Evolutionary conservation across 1,140 invertebrate species (phyloP), one percentile per base, ranked within the genome.

Genomic region (Choristoneura fumiferana): DNA sequence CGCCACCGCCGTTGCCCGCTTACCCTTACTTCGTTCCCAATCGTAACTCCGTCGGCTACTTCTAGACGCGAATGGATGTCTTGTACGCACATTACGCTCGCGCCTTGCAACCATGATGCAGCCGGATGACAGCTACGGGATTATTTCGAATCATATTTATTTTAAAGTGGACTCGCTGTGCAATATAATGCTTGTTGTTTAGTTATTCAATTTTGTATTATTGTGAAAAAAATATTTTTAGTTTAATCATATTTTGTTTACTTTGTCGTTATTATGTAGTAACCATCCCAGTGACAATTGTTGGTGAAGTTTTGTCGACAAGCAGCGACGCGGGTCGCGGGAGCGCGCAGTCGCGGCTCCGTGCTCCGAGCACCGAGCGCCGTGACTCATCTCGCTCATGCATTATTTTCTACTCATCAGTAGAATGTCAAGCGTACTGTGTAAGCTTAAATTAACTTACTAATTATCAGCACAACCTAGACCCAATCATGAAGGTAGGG

Each of bases 121-220:
- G 9, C 40, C 33, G 34, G 37, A 62, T 71, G 69, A 67, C 63
- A 65, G 64, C 59, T 63, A 65, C 71, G 76, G 73, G 70, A 74
- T 83, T 78, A 78, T 65, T 62, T 62, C 56, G 18, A 60, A 54
- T 76, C 65, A 70, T 76, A 80, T 78, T 80, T 81, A 76, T 73
- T 77, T 84, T 78, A 75, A 83, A 78, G 71, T 79, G 78, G 76
- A 85, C 76, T 79, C 62, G 78, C 82, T 85, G 82, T 87, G 84
- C 84, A 87, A 87, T 87, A 87, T 64, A 73, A 81, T 83, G 84
- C 82, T 87, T 82, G 76, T 85, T 83, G 76, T 84, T 81, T 87
- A 84, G 74, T 85, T 83, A 38, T 79, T 75, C 73, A 74, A 70
- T 81, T 73, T 81, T 76, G 64, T 81, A 80, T 76, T 66, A 73